A percentile compares a stretch with the other conserved stretches of the same genome.
Conservation (phyloP, 2,888 invertebrate species). For the Mechanitis messenoides region DNA sequence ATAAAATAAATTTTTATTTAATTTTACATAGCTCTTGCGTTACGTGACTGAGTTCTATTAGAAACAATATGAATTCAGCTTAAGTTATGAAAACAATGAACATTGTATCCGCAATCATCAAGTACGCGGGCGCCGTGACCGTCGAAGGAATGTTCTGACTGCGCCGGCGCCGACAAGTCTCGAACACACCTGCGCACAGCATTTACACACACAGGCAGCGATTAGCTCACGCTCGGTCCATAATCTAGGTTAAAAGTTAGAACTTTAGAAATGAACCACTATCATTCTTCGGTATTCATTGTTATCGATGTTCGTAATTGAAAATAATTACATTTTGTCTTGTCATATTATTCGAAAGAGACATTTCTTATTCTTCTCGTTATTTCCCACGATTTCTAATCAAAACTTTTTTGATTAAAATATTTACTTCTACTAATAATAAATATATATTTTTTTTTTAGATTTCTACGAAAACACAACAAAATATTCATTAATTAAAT, state of each 20-base stretch:
- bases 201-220: slow-evolving; percentile 31
- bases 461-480: too few relatives aligned
- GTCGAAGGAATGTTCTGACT: slow-evolving; percentile 68
- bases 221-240: slow-evolving; percentile 28
- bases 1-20: too few relatives aligned
- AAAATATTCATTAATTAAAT: too few relatives aligned
- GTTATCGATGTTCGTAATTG: slow-evolving; percentile 15
- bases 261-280: slow-evolving; percentile 5
- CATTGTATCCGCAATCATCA: slow-evolving; percentile 37
- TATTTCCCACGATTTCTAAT: too few relatives aligned
- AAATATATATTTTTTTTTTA: too few relatives aligned
- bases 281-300: slow-evolving; percentile 1
- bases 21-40: too few relatives aligned
- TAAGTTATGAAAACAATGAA: slow-evolving; percentile 12
- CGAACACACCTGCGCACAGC: slow-evolving; percentile 77
- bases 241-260: slow-evolving; percentile 14
- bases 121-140: slow-evolving; percentile 56
- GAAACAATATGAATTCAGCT: not conserved
- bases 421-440: too few relatives aligned
- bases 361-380: too few relatives aligned
- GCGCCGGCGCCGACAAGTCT: slow-evolving; percentile 80
- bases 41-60: not conserved
- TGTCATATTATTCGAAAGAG: not conserved
- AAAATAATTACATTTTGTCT: not conserved
- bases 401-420: too few relatives aligned